These are phyloP conservation scores for Rhagonycha lutea DNA, from an alignment of 2,888 invertebrate genomes.

Conservation along the genomic window DNA sequence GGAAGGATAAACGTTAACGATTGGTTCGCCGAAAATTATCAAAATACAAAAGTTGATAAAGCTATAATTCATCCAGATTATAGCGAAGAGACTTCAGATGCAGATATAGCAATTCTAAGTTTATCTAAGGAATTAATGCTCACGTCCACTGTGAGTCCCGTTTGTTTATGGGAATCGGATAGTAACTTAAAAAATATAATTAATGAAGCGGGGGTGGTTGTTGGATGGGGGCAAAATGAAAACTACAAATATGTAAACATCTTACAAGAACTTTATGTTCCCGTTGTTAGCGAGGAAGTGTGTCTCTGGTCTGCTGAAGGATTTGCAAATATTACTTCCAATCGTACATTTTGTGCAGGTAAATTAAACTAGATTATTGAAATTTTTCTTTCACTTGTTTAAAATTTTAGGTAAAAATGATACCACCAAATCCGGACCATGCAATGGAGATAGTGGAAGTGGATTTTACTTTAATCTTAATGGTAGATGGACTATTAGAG, in stretches of 20 bases:
- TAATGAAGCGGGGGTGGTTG: conserved; percentile 57
- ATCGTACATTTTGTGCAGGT: conserved; percentile 55
- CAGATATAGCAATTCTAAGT: conserved; percentile 62
- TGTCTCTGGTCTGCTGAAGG: conserved; percentile 59
- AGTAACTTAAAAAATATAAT: conserved; percentile 46
- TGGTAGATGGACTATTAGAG: conserved; percentile 31
- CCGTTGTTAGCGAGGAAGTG: conserved; percentile 59
- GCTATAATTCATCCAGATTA: conserved; percentile 60
- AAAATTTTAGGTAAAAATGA: conserved; percentile 23
- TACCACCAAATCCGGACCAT: conserved; percentile 26
- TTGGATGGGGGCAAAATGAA: conserved; percentile 64
- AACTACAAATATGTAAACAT: conserved; percentile 54
- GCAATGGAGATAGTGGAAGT: conserved; percentile 35
- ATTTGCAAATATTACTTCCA: conserved; percentile 47
- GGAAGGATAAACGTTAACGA: conserved; percentile 44
- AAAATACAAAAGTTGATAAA: conserved; percentile 55
- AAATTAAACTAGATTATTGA: not conserved
- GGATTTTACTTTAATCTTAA: conserved; percentile 24
- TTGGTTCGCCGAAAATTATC: conserved; percentile 40
- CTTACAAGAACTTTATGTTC: conserved; percentile 58
- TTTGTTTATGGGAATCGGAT: conserved; percentile 65
- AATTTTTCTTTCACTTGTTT: not conserved
- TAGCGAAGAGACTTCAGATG: conserved; percentile 59
- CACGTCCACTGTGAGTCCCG: conserved; percentile 61
- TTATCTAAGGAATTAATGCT: conserved; percentile 58